Evolutionary conservation across 2,888 invertebrate species (phyloP), one percentile per base, ranked within the genome.

Genomic region (Patella pellucida): DNA sequence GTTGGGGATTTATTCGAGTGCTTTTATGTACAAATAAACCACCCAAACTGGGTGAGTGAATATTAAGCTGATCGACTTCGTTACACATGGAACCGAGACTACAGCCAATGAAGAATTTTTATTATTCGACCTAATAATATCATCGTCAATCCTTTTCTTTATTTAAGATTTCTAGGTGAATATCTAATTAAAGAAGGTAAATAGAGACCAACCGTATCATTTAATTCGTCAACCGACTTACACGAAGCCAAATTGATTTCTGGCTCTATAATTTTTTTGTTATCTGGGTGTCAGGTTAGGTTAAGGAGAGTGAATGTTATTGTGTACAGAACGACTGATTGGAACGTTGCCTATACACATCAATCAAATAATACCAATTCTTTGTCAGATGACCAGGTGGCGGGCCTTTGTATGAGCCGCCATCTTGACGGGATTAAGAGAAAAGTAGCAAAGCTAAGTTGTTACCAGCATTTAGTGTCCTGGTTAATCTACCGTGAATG

Each of bases 311-410:
- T 2, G 23, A 62, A 14, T 19, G 19, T 62, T 62, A 62, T 62
- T 62, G 62, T 62, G 62, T 62, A 9, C 19, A 23, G 19, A 23
- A 23, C 62, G 23, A 23, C 23, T 23, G 19, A 62, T 62, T 62
- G 62, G 62, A 23, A 62, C 62, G 23, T 23, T 23, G 62, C 12
- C 62, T 62, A 23, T 19, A 23, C 23, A 62, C 62, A 72, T 41
- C 67, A 50, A 62, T 50, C n/a, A 67, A 72, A 19, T 23, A 62
- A 67, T 62, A 62, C 72, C 51, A 12, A 15, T n/a, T 41, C 50
- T 41, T 72, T 62, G 72, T 62, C 72, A 72, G 50, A 19, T 23
- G 56, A 67, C 67, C 72, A 72, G 72, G 72, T 72, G 72, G 56
- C 72, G 19, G 41, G 41, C 19, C 62, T 62, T 62, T 62, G 62